Base-by-base conservation (phyloP, 2,113 vertebrate genomes). In the Myxocyprinus asiaticus region DNA sequence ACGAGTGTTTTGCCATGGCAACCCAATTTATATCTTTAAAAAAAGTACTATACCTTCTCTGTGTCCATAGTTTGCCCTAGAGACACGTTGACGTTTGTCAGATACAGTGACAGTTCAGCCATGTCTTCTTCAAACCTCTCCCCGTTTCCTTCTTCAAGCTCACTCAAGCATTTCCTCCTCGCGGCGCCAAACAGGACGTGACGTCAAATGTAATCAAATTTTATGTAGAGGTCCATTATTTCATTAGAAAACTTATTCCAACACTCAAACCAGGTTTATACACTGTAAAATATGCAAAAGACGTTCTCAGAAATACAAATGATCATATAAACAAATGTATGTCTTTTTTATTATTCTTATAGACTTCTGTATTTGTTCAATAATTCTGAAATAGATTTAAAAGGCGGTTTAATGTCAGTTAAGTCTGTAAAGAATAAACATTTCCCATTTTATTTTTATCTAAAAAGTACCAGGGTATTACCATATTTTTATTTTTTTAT, bases 21-120 rank as follows among this genome's bases (percentile, higher is more conserved):
- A 7, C 0, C 0, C 7, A 59, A 43, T 42, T 64, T 9, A 51
- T 3, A 14, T 12, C 33, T 0, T 5, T 43, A 11, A 1, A 1
- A 33, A 33, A 33, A 33, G 22, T 33, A 9, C 0, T 1, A 47
- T 44, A 93, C 92, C 89, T 92, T 90, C 15, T 92, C 90, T 11
- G 63, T 80, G 56, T 94, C 93, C 91, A 93, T 92, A 9, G 77
- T 87, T 83, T 88, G 88, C 6, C 87, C 88, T 59, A 92, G 43
- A 17, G 88, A 91, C 76, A 92, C 81, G 71, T 81, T 92, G 6
- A 70, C 79, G 86, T 90, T 93, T 4, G 87, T 85, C 50, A 93
- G 82, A 78, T 77, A 92, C 44, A 92, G 62, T 12, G 88, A 81
- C 77, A 93, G 48, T 15, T 88, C 88, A 75, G 88, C 83, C 91